Conservation (phyloP, 2,113 vertebrate species). For the Agelaius phoeniceus region DNA sequence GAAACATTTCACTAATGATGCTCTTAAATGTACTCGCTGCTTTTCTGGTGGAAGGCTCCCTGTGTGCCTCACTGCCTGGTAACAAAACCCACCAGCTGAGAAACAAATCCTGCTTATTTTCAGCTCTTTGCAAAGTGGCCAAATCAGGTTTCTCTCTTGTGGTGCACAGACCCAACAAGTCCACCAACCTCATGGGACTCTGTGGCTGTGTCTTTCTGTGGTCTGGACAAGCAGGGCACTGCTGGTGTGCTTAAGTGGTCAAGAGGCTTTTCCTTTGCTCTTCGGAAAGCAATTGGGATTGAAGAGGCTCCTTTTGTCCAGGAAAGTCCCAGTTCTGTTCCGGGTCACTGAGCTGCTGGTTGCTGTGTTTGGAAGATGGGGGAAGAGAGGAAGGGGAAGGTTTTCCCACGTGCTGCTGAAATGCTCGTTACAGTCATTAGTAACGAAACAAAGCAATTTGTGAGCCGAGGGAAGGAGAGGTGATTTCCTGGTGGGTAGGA, state of each 20-base stretch:
- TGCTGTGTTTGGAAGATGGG: background rate
- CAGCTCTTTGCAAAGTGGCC: background rate
- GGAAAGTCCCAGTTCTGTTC: background rate
- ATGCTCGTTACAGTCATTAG: background rate
- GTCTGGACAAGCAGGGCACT: background rate
- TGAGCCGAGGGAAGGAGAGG: background rate
- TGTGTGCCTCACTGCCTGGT: background rate
- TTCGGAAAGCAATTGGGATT: background rate
- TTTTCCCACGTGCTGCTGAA: conserved; percentile 28
- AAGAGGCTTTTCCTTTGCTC: conserved; percentile 17
- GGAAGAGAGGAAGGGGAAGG: background rate
- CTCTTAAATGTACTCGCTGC: background rate
- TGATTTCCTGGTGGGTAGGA: background rate
- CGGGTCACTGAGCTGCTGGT: background rate
- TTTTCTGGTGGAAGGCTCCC: background rate
- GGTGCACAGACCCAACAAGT: background rate
- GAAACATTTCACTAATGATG: background rate
- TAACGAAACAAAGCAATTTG: background rate
- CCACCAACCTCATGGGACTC: background rate
- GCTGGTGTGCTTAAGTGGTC: background rate
- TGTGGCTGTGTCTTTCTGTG: background rate
- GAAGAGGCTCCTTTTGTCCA: conserved; percentile 39
- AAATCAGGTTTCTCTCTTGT: background rate
- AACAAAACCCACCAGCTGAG: background rate
- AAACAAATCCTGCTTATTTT: background rate